Evolutionary conservation across 1,140 invertebrate genomes (phyloP).

Genomic region (Heliconius himera): DNA sequence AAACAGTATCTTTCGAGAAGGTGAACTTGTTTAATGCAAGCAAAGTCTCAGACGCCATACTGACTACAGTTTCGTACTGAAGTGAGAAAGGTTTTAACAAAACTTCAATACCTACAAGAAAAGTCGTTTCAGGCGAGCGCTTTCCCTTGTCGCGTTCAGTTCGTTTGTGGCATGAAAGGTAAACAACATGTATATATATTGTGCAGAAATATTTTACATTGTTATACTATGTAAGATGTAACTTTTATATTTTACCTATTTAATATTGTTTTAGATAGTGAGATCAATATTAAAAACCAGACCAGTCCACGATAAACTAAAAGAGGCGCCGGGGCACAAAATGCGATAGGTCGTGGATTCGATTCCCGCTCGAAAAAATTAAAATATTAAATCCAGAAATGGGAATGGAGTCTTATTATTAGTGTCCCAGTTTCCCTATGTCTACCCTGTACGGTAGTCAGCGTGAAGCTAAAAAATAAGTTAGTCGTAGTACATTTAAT

Average conservation of each 20-base stretch:
- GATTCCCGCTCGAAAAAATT: no score
- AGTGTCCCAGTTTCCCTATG: no score
- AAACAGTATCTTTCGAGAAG: not conserved
- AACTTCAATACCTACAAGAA: not conserved
- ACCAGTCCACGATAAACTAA: no score
- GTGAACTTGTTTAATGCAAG: not conserved
- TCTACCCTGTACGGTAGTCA: no score
- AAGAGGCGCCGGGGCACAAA: no score
- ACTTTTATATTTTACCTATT: not conserved
- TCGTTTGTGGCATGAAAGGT: not conserved
- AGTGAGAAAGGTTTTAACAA: not conserved
- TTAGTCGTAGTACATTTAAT: not conserved
- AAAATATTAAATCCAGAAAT: no score
- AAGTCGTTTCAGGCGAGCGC: slow-evolving; percentile 1
- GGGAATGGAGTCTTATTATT: no score
- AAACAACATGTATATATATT: not conserved
- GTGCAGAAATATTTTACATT: not conserved
- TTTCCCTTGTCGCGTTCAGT: not conserved
- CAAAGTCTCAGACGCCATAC: not conserved
- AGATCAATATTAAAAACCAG: no score
- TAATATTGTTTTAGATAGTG: not conserved
- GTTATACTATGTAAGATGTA: not conserved
- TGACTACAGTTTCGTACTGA: slow-evolving; percentile 3
- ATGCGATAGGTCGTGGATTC: no score
- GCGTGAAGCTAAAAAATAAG: no score